Evolutionary conservation across 2,797 vertebrate species (phyloP), one percentile per base, ranked within the genome.

Genomic region (Diplodus sargus): DNA sequence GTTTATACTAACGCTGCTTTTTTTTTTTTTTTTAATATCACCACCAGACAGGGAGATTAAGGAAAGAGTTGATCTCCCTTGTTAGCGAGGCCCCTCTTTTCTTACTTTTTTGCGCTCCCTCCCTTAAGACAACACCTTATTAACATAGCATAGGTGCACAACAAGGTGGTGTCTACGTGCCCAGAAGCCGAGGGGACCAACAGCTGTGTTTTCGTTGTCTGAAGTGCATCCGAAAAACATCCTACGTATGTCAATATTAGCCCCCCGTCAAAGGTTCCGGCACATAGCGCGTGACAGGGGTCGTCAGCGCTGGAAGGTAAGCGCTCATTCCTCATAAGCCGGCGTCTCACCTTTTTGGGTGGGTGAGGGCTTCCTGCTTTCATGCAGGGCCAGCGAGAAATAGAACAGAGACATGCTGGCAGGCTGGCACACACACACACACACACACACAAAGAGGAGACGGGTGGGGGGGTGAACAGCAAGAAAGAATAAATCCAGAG

Each of bases 1-100:
- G 85, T 83, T 92, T 94, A 94, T 86, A 90, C 86, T 85, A 87
- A 88, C 87, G 65, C 87, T 93, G 94, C 13, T 45, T 14, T 45
- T 45, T 34, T 34, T 15, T 25, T 34, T 45, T 34, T 34, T 45
- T 89, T 90, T 73, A 93, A 94, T 86, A 92, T 90, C 91, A 94
- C 84, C 83, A 79, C 90, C 89, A 82, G 79, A 83, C 92, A 54
- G 49, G 34, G 52, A 82, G 87, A 90, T 93, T 90, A 82, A 60
- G 64, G 47, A 57, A 86, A 82, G 70, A 83, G 81, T 78, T 87
- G 58, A 87, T 87, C 91, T 90, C 61, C 91, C 81, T 81, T 80
- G 62, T 80, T 85, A 66, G 74, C 57, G n/a, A 52, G 63, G 58
- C 72, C 70, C 39, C 47, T 59, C 28, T 71, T 59, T 64, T 81